phyloP scores from a whole-genome alignment of 2,888 invertebrate species.

The Athripsodes cinereus region DNA sequence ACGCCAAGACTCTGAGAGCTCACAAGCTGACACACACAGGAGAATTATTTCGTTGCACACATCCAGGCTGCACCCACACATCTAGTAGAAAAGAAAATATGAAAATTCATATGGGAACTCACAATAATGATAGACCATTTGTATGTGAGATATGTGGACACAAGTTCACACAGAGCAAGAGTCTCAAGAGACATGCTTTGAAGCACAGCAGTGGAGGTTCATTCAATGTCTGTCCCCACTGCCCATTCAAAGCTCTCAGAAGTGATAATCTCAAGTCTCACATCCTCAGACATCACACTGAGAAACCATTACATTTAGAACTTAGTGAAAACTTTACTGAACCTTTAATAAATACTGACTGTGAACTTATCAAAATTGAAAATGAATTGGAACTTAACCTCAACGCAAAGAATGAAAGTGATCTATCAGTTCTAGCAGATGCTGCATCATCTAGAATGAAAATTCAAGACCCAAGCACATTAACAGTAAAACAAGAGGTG shows the following conservation, averaged over 20 bases:
- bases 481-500: background rate
- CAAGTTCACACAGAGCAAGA: conserved; percentile 50
- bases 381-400: conserved; percentile 3
- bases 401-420: conserved; percentile 10
- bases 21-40: conserved; percentile 49
- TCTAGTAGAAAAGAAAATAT: conserved; percentile 49
- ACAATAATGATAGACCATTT: conserved; percentile 49
- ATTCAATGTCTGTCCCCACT: conserved; percentile 38
- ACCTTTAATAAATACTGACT: conserved; percentile 15
- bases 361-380: conserved; percentile 5
- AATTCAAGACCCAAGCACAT: conserved; percentile 5
- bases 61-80: conserved; percentile 41
- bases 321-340: conserved; percentile 19
- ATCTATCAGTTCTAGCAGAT: conserved; percentile 22
- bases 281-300: conserved; percentile 33
- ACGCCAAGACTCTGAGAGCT: conserved; percentile 48
- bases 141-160: conserved; percentile 53
- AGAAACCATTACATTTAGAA: conserved; percentile 20
- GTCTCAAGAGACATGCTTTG: conserved; percentile 34
- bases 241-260: conserved; percentile 43
- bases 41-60: conserved; percentile 43
- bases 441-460: conserved; percentile 22
- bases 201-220: conserved; percentile 33
- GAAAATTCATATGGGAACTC: conserved; percentile 48
- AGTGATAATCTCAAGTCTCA: conserved; percentile 51